Percentiles rank a stretch among this genome's conserved stretches.
Conservation (phyloP, 2,797 vertebrate genomes). For the Euphonia xanthogaster region DNA sequence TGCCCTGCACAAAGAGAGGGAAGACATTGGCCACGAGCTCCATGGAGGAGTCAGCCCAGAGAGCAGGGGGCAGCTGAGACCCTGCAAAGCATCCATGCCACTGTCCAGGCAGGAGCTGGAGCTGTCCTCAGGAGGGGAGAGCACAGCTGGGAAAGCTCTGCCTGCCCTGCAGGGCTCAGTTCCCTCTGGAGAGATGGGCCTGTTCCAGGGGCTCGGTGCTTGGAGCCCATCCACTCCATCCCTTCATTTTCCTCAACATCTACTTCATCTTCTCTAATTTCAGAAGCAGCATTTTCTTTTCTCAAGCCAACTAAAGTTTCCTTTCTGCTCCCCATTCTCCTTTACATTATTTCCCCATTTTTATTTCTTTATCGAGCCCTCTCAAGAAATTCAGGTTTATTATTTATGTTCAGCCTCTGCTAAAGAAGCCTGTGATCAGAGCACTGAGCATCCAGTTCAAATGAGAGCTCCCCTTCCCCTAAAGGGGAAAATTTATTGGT, state of each 20-base stretch:
- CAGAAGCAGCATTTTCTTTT: neutral
- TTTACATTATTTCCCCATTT: neutral
- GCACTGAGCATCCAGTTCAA: neutral
- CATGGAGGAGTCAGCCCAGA: neutral
- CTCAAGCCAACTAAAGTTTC: neutral
- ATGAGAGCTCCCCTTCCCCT: neutral
- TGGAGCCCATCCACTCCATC: neutral
- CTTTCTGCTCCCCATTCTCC: neutral
- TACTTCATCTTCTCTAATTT: neutral
- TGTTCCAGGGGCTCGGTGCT: accelerated
- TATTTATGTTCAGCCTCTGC: neutral
- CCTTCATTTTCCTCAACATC: neutral
- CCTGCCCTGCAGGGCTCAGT: neutral
- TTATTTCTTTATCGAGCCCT: neutral
- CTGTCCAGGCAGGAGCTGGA: neutral
- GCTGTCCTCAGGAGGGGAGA: neutral
- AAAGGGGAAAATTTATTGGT: neutral
- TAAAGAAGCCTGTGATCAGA: neutral
- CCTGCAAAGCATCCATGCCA: neutral
- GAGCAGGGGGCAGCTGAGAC: neutral
- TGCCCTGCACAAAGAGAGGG: constrained; percentile 63
- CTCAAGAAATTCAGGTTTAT: neutral
- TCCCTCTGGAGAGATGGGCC: neutral
- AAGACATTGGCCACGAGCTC: neutral
- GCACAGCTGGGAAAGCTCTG: neutral